Evolutionary conservation across 2,797 vertebrate species (phyloP), one percentile per base, ranked within the genome.

Genomic region (Diceros bicornis): DNA sequence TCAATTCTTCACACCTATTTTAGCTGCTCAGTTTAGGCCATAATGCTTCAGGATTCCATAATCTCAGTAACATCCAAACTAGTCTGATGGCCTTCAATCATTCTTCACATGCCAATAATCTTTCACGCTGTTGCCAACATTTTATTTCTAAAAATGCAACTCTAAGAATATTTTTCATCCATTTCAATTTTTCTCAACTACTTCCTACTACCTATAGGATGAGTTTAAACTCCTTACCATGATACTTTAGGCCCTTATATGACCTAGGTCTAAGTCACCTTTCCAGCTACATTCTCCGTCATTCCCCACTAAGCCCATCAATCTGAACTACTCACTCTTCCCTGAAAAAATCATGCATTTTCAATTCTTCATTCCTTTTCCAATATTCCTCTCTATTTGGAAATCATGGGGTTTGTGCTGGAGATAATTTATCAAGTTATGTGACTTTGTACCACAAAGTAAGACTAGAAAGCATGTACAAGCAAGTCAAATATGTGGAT

Each of bases 101-200:
- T 61, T 71, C n/a, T 64, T 55, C 47, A 57, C 27, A 55, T 7
- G 4, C 4, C 34, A 68, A 32, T 81, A 62, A 62, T 78, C 27
- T 87, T 32, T 37, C 9, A 87, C 21, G 13, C 11, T 84, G 85
- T 50, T 20, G 21, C 17, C 44, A 94, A 52, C 25, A 71, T 41
- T 66, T 92, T 89, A 87, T 55, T 88, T 94, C 71, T 97, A 18
- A 66, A 89, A 95, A 64, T 44, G 7, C 16, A 94, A 2, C 82
- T 88, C 32, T 81, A 88, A 81, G 68, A 75, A 88, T 50, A 82
- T 85, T 7, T 55, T 68, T 55, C 16, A 66, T 18, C n/a, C 8
- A 20, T 16, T 82, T 64, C 23, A 8, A 69, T 87, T 91, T 81
- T 74, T 69, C 27, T 68, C 10, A 23, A 41, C 10, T 20, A 64